phyloP scores from a whole-genome alignment of 2,888 invertebrate species.

The Dicranocentrus wangi region DNA sequence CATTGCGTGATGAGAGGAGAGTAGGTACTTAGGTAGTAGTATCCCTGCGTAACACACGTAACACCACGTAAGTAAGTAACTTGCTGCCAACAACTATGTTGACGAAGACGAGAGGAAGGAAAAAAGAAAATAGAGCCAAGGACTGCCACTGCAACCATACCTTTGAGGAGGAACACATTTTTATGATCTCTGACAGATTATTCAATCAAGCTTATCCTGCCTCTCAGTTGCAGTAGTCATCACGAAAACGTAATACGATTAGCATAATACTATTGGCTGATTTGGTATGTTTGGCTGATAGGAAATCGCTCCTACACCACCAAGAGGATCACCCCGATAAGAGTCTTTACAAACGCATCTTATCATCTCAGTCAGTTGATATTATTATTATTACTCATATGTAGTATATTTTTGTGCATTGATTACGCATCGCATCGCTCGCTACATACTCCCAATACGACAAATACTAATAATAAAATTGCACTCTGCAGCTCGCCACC shows the following conservation, averaged over 20 bases:
- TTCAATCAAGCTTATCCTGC: conserved; percentile 13
- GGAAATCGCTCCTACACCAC: too few species aligned
- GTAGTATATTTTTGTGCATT: background rate
- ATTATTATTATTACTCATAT: background rate
- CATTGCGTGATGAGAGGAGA: conserved; percentile 11
- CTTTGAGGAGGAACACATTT: conserved; percentile 26
- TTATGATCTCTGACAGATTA: conserved; percentile 27
- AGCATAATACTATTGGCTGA: background rate
- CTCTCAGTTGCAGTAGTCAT: background rate
- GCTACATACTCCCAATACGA: background rate
- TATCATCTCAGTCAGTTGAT: background rate
- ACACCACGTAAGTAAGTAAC: too few species aligned
- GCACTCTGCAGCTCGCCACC: too few species aligned
- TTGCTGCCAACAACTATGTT: conserved; percentile 35
- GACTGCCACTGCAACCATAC: conserved; percentile 58
- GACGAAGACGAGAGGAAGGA: conserved; percentile 55
- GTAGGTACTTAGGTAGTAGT: too few species aligned
- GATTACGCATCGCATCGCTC: background rate
- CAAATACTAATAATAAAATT: background rate
- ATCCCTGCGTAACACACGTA: too few species aligned
- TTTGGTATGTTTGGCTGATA: background rate
- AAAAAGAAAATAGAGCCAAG: conserved; percentile 64
- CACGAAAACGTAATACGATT: background rate
- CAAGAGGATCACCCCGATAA: conserved; percentile 59
- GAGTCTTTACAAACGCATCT: conserved; percentile 21